phyloP scores from a whole-genome alignment of 2,797 vertebrate species.

The Antrozous pallidus region DNA sequence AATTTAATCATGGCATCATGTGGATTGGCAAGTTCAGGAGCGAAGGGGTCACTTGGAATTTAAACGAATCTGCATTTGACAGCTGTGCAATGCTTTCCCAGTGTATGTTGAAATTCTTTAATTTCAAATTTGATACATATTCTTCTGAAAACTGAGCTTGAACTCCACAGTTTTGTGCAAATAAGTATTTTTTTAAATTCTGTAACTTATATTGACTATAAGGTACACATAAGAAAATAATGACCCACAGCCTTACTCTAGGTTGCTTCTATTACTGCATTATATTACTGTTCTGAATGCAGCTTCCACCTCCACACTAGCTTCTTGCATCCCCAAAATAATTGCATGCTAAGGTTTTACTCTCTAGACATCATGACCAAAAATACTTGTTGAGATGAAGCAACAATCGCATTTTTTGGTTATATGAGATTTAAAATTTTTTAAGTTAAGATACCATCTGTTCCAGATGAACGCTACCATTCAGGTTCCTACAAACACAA shows the following conservation, averaged over 20 bases:
- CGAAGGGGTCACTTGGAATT: conserved; percentile 29
- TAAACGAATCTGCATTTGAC: not conserved
- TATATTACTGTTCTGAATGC: fast-evolving
- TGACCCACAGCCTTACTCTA: not conserved
- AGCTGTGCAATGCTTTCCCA: not conserved
- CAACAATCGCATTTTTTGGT: not conserved
- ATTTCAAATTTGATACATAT: not conserved
- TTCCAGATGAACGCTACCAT: not conserved
- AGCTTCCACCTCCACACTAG: not conserved
- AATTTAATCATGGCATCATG: not conserved
- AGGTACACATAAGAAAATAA: not conserved
- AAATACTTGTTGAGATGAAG: conserved; percentile 7
- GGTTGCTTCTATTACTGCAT: not conserved
- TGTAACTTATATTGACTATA: not conserved
- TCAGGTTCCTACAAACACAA: not conserved
- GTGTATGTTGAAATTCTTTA: conserved; percentile 37
- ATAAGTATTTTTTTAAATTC: not conserved
- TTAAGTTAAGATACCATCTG: not conserved
- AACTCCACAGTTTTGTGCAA: not conserved
- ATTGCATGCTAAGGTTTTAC: not conserved
- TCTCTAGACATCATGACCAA: not conserved
- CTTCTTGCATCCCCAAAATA: not conserved
- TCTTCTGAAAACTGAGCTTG: conserved; percentile 17
- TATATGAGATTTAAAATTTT: not conserved
- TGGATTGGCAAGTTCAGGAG: conserved; percentile 31